phyloP scores from a whole-genome alignment of 2,113 vertebrate species.

The Heterochromis multidens region DNA sequence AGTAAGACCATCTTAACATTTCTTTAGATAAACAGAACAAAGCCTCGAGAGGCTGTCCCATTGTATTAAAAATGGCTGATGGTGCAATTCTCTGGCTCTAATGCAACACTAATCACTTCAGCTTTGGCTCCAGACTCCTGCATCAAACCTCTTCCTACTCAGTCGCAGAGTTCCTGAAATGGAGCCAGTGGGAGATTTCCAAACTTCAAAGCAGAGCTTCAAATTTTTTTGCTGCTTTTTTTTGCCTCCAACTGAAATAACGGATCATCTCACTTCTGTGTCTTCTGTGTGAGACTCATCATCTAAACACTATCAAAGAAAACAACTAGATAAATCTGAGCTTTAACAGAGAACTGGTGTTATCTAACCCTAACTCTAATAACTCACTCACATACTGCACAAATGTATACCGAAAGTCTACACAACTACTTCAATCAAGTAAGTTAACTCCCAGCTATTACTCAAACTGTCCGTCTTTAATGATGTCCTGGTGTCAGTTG shows the following conservation, averaged over 20 bases:
- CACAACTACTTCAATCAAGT: no score
- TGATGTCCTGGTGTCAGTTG: no score
- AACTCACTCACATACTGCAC: no score
- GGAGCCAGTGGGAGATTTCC: constrained; percentile 38
- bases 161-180: constrained; percentile 34
- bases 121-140: constrained; percentile 9
- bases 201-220: constrained; percentile 41
- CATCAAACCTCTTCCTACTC: constrained; percentile 27
- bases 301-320: not conserved
- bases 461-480: no score
- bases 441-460: no score
- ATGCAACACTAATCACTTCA: constrained; percentile 13
- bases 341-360: not conserved
- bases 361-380: no score
- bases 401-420: no score
- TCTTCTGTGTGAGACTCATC: not conserved
- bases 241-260: not conserved
- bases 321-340: not conserved
- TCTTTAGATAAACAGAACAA: not conserved
- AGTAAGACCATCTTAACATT: not conserved
- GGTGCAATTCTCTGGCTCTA: not conserved
- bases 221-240: not conserved
- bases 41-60: not conserved
- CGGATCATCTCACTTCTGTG: not conserved
- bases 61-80: constrained; percentile 24